phyloP scores from a whole-genome alignment of 2,888 invertebrate species.

The Brachyptera putata region DNA sequence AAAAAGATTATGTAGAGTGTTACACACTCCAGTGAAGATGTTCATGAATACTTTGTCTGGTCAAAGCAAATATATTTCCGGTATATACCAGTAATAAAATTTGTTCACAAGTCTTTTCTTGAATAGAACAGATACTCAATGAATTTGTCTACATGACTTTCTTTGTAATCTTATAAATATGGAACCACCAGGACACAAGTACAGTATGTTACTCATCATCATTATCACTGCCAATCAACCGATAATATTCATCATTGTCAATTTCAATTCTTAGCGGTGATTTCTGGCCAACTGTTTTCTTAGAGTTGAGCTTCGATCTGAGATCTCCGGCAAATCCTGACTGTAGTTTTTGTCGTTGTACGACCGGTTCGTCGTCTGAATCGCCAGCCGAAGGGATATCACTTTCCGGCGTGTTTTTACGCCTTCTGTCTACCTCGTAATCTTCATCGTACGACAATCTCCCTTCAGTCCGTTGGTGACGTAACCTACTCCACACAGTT shows the following conservation, averaged over 20 bases:
- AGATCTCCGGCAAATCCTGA: constrained; percentile 30
- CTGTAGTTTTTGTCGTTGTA: background rate
- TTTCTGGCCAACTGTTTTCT: constrained; percentile 31
- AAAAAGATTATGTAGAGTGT: too few species aligned
- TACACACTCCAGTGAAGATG: too few species aligned
- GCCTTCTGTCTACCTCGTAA: background rate
- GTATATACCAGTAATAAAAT: too few species aligned
- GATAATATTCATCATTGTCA: constrained; percentile 37
- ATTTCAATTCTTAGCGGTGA: constrained; percentile 37
- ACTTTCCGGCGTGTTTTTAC: constrained; percentile 12
- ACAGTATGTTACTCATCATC: too few species aligned
- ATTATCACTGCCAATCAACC: constrained; percentile 33
- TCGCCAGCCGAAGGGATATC: constrained; percentile 17
- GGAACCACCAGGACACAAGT: too few species aligned
- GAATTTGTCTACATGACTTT: too few species aligned
- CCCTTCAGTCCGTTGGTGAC: background rate
- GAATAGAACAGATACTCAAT: too few species aligned
- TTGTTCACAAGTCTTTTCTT: too few species aligned
- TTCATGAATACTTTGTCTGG: too few species aligned
- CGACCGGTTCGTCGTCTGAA: background rate
- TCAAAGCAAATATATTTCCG: too few species aligned
- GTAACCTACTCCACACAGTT: constrained; percentile 21
- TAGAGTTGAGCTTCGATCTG: constrained; percentile 33
- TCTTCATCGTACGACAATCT: background rate
- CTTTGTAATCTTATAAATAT: too few species aligned